Percentiles rank a stretch among this genome's conserved stretches.
phyloP scores from a whole-genome alignment of 2,113 vertebrate species.

The Sula dactylatra region DNA sequence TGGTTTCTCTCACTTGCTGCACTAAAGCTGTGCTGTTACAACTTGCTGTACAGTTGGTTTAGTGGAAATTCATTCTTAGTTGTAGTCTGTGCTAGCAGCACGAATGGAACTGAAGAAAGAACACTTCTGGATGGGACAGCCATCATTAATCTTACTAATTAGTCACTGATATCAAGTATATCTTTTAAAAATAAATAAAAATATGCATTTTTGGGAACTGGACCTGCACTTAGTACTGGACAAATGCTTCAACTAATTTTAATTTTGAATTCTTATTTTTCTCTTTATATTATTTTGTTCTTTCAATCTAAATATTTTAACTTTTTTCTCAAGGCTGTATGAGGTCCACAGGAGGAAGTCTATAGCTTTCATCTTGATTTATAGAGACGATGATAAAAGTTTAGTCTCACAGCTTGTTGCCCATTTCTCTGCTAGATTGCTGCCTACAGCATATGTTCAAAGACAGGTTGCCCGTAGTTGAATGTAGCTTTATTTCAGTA shows the following conservation, averaged over 20 bases:
- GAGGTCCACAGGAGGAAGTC: conserved; percentile 76
- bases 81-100: not conserved
- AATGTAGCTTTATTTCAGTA: conserved; percentile 73
- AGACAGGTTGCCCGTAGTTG: conserved; percentile 76
- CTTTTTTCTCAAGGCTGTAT: conserved; percentile 69
- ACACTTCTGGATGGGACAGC: not conserved
- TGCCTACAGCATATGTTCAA: conserved; percentile 79
- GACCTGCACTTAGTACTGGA: not conserved
- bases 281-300: conserved; percentile 20
- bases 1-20: not conserved
- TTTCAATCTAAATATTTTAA: conserved; percentile 73
- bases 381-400: conserved; percentile 80
- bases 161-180: not conserved
- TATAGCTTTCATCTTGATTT: conserved; percentile 82
- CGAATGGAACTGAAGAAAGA: not conserved
- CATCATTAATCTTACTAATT: conserved; percentile 27
- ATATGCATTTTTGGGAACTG: not conserved
- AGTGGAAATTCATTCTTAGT: not conserved
- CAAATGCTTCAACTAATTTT: conserved; percentile 37
- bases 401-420: conserved; percentile 79
- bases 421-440: conserved; percentile 72
- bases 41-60: not conserved
- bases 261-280: not conserved
- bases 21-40: not conserved
- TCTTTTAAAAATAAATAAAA: not conserved